phyloP scores from a whole-genome alignment of 1,140 invertebrate species.

The Ganaspis sp. region DNA sequence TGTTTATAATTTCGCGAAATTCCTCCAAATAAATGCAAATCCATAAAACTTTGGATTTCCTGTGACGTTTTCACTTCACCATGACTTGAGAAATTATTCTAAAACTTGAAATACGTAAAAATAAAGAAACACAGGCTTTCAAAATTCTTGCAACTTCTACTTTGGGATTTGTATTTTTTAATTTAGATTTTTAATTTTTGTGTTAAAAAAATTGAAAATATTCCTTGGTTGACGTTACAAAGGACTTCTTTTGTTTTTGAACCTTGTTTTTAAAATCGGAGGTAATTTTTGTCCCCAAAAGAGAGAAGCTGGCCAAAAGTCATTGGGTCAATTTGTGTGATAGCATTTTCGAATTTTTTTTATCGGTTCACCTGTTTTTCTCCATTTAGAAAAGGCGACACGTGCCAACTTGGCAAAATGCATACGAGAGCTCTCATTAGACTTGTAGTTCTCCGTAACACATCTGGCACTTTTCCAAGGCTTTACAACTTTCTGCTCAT shows the following conservation, averaged over 20 bases:
- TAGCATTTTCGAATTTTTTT: neutral
- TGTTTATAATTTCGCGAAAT: neutral
- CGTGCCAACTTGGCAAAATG: constrained; percentile 5
- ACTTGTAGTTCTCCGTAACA: constrained; percentile 5
- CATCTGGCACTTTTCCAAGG: constrained; percentile 8
- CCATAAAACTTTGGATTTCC: neutral
- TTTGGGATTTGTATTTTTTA: constrained; percentile 1
- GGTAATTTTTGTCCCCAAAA: neutral
- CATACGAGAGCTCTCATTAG: constrained; percentile 9
- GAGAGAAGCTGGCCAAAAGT: neutral
- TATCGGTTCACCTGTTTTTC: constrained; percentile 6
- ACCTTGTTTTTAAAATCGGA: neutral
- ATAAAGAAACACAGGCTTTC: neutral
- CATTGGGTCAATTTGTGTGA: neutral
- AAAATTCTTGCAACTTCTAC: neutral
- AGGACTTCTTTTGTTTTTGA: constrained; percentile 9
- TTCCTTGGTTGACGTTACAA: neutral
- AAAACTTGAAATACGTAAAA: neutral
- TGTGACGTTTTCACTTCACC: neutral
- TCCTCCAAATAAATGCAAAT: neutral
- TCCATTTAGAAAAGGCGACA: neutral
- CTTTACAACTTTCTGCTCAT: constrained; percentile 25
- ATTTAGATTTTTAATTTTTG: neutral
- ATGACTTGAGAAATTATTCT: neutral
- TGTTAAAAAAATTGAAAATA: constrained; percentile 10